Percentiles rank a stretch among this genome's conserved stretches.
Conservation (phyloP, 1,140 invertebrate genomes). For the Pteromalus puparum region DNA sequence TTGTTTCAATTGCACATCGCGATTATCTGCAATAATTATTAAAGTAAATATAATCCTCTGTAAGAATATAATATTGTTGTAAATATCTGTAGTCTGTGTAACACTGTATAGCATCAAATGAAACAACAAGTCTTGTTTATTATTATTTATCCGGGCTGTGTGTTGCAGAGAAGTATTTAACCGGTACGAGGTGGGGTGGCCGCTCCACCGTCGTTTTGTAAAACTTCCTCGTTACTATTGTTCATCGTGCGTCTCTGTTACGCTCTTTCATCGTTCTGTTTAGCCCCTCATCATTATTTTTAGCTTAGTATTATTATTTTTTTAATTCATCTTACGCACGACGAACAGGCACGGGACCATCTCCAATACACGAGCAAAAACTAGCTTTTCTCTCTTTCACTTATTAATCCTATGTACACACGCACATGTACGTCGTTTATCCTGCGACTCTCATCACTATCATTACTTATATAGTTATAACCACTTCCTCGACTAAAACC, state of each 20-base stretch:
- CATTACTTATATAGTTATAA: slow-evolving; percentile 24
- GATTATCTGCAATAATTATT: slow-evolving; percentile 70
- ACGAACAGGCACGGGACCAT: slow-evolving; percentile 65
- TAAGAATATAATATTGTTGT: slow-evolving; percentile 77
- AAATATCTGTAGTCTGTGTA: slow-evolving; percentile 77
- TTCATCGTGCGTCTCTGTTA: slow-evolving; percentile 50
- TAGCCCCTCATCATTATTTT: slow-evolving; percentile 31
- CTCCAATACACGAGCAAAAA: slow-evolving; percentile 53
- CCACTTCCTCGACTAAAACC: not conserved
- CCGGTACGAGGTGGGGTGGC: slow-evolving; percentile 76
- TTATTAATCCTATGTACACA: slow-evolving; percentile 55
- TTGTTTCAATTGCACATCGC: slow-evolving; percentile 72
- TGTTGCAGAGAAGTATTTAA: slow-evolving; percentile 59
- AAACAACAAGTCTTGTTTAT: slow-evolving; percentile 73
- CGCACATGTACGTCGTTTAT: slow-evolving; percentile 50
- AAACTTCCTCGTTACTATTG: slow-evolving; percentile 53
- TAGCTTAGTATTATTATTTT: not conserved
- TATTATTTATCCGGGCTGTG: slow-evolving; percentile 49
- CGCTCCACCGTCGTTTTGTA: slow-evolving; percentile 72
- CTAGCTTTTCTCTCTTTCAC: slow-evolving; percentile 50
- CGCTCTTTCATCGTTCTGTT: slow-evolving; percentile 44
- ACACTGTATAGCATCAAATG: slow-evolving; percentile 77
- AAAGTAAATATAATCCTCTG: slow-evolving; percentile 77
- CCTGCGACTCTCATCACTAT: slow-evolving; percentile 42
- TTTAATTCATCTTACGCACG: slow-evolving; percentile 50